These are phyloP conservation scores for Cervus canadensis DNA, from an alignment of 2,113 vertebrate genomes.

Conservation along the genomic window DNA sequence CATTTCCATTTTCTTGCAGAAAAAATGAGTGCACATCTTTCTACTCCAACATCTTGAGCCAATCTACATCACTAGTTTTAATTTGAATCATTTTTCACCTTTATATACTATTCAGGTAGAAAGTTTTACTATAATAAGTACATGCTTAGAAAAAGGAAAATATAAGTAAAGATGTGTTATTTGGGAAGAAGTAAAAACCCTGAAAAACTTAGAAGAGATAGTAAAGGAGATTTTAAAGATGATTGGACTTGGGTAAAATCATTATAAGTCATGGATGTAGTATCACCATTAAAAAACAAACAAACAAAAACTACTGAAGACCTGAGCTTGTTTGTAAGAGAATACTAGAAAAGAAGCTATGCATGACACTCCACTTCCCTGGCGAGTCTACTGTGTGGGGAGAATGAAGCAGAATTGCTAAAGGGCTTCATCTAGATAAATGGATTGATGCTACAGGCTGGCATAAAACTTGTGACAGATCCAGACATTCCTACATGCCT, in stretches of 20 bases:
- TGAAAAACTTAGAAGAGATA: neutral
- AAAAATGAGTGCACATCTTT: neutral
- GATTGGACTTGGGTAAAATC: neutral
- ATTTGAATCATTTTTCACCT: neutral
- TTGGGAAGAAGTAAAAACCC: neutral
- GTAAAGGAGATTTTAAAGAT: neutral
- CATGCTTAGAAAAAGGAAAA: neutral
- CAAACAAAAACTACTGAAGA: neutral
- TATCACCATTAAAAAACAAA: neutral
- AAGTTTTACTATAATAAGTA: neutral
- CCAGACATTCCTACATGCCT: neutral
- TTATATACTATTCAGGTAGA: neutral
- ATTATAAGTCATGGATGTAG: neutral
- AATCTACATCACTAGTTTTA: neutral
- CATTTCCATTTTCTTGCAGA: neutral
- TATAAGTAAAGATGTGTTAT: neutral
- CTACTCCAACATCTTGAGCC: neutral
- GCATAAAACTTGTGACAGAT: neutral
- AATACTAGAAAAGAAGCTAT: neutral
- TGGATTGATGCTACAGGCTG: rapidly evolving
- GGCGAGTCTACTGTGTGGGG: neutral
- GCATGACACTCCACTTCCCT: neutral
- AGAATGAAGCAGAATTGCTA: neutral
- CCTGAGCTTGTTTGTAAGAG: neutral
- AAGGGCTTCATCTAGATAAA: neutral